Base-by-base conservation (phyloP, 2,113 vertebrate species). In the Polypterus senegalus region DNA sequence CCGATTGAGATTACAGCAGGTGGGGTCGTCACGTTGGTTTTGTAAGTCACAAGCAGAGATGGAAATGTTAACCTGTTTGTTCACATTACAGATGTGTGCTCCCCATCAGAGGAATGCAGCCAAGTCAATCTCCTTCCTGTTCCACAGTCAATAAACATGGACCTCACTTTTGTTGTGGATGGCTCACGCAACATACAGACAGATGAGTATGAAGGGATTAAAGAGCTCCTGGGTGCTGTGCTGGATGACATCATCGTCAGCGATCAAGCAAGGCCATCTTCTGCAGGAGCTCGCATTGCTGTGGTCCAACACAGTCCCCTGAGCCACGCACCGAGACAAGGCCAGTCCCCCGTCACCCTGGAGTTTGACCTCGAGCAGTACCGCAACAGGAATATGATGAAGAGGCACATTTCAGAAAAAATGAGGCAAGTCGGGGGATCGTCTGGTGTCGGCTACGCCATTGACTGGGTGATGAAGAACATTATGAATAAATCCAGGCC, bases 101-200 rank as follows among this genome's bases (percentile, higher is more conserved):
- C 7, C 1, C 84, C 73, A 4, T 64, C 62, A 5, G 46, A 7
- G 0, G 65, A 67, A 9, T 93, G 92, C 6, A 1, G 62, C 11
- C 60, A 59, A 8, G 67, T 71, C 43, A 59, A 44, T 49, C 58
- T 72, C 0, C 8, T 11, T 1, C 46, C 63, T 3, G 2, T 1
- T 11, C 77, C 77, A 3, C 70, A 86, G 73, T 11, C 62, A 3
- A 75, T 79, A 8, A 76, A 90, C 5, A 44, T 86, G 76, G 92
- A 94, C 74, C 68, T 96, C 59, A 81, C 74, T 0, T 68, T 91
- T 51, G 47, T 93, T 64, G 58, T 91, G 68, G 93, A 96, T 49
- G 64, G 89, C 60, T 94, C 93, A 64, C 64, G 6, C 4, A 73
- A 78, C 55, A 45, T 94, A 4, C 70, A 72, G 49, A 62, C 71